Percentiles rank a stretch among this genome's conserved stretches.
Conservation (phyloP, 2,113 vertebrate genomes). For the Albula goreensis region DNA sequence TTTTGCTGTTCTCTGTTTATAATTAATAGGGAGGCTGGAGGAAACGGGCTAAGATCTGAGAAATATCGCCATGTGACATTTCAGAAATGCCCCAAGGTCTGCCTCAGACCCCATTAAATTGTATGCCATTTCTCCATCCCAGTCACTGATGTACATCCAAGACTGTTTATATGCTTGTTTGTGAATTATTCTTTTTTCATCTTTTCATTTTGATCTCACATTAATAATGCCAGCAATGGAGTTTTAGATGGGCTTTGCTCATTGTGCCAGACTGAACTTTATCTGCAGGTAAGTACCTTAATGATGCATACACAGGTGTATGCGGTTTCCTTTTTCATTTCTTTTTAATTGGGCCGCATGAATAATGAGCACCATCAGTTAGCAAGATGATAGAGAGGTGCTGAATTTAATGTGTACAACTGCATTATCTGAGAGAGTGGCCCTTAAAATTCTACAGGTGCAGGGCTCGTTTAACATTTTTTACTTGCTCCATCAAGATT, state of each 20-base stretch:
- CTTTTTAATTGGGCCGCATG: constrained; percentile 36
- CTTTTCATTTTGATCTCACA: constrained; percentile 17
- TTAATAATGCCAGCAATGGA: constrained; percentile 29
- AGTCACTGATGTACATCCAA: not conserved
- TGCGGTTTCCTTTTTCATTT: constrained; percentile 2
- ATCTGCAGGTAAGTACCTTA: constrained; percentile 39
- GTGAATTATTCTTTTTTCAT: constrained; percentile 27
- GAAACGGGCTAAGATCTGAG: constrained; percentile 28
- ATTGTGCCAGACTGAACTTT: constrained; percentile 28
- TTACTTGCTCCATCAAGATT: not conserved
- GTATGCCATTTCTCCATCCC: not conserved
- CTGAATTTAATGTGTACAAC: not conserved
- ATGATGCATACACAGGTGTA: constrained; percentile 34
- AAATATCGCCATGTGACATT: constrained; percentile 42
- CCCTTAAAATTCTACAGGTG: not conserved
- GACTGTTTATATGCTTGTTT: constrained; percentile 24
- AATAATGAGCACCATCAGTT: constrained; percentile 22
- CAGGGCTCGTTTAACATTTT: not conserved
- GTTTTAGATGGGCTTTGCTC: not conserved
- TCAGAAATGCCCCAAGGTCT: not conserved
- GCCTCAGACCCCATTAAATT: not conserved
- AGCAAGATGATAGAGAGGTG: not conserved
- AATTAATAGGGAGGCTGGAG: constrained; percentile 39
- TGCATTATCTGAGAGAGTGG: not conserved
- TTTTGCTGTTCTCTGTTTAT: constrained; percentile 43